Percentiles rank a stretch among this genome's conserved stretches.
Conservation (phyloP, 2,797 vertebrate species). For the Danio kyathit region DNA sequence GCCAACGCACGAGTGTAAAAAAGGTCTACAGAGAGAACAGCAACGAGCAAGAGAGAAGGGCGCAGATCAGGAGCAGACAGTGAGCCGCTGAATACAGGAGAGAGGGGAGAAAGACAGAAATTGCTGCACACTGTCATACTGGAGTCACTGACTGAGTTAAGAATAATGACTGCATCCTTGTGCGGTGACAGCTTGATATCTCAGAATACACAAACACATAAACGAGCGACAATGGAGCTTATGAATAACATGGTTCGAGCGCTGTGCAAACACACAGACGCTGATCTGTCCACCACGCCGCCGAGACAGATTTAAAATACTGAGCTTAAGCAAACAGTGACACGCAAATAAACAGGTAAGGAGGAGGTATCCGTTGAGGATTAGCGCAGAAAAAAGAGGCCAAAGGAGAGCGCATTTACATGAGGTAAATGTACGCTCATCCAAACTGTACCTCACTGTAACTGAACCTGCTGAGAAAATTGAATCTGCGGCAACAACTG, state of each 20-base stretch:
- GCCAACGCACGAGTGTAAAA: neutral
- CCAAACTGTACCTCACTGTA: constrained; percentile 42
- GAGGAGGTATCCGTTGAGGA: constrained; percentile 18
- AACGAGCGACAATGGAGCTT: constrained; percentile 38
- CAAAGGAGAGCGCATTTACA: constrained; percentile 21
- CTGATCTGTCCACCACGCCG: constrained; percentile 43
- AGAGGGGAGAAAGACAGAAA: constrained; percentile 28
- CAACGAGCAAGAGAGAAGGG: constrained; percentile 4
- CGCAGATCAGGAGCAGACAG: constrained; percentile 26
- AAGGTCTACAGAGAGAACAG: constrained; percentile 21
- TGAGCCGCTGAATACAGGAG: constrained; percentile 2
- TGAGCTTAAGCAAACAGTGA: constrained; percentile 31
- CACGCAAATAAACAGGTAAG: constrained; percentile 44
- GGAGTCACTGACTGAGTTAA: constrained; percentile 55
- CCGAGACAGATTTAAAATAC: constrained; percentile 39
- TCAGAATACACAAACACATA: constrained; percentile 50
- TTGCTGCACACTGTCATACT: constrained; percentile 28
- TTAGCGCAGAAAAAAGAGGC: constrained; percentile 12
- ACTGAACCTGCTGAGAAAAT: constrained; percentile 47
- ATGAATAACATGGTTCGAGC: constrained; percentile 48
- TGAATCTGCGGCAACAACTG: constrained; percentile 5
- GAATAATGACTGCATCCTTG: constrained; percentile 58
- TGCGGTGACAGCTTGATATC: constrained; percentile 57
- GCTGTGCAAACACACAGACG: constrained; percentile 25
- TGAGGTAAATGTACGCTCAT: constrained; percentile 29